These are phyloP conservation scores for Crematogaster levior DNA, from an alignment of 2,888 invertebrate species.

Conservation along the genomic window DNA sequence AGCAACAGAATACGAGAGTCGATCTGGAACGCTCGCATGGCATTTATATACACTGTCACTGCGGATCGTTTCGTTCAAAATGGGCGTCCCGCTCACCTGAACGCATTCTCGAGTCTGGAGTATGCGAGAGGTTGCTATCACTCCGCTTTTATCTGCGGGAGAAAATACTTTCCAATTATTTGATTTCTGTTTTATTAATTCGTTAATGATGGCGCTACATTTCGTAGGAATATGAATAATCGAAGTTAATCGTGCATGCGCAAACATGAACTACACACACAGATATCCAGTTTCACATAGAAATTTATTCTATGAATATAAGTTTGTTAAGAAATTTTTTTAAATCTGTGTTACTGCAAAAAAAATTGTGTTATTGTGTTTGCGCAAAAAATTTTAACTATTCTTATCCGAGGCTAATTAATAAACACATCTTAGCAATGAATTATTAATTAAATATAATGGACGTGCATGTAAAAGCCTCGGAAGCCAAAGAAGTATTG, in stretches of 20 bases:
- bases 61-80: conserved; percentile 23
- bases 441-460: conserved; percentile 8
- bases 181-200: not conserved
- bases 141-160: conserved; percentile 17
- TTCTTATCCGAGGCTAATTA: conserved; percentile 1
- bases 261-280: not conserved
- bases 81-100: conserved; percentile 38
- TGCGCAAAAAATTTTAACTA: not conserved
- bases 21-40: conserved; percentile 33
- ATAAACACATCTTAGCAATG: conserved; percentile 1
- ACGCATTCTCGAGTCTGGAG: conserved; percentile 20
- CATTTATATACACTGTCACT: conserved; percentile 27
- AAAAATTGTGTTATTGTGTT: too few species aligned
- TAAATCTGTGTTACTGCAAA: not conserved
- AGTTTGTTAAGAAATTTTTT: not conserved
- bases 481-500: conserved; percentile 1
- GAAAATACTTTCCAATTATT: conserved; percentile 41
- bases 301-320: not conserved
- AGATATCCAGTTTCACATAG: not conserved
- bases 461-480: not conserved
- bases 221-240: not conserved
- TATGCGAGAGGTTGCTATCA: not conserved
- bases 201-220: not conserved
- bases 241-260: not conserved
- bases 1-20: conserved; percentile 1